Percentiles rank a stretch among this genome's conserved stretches.
Conservation (phyloP, 2,113 vertebrate genomes). For the Apaloderma vittatum region DNA sequence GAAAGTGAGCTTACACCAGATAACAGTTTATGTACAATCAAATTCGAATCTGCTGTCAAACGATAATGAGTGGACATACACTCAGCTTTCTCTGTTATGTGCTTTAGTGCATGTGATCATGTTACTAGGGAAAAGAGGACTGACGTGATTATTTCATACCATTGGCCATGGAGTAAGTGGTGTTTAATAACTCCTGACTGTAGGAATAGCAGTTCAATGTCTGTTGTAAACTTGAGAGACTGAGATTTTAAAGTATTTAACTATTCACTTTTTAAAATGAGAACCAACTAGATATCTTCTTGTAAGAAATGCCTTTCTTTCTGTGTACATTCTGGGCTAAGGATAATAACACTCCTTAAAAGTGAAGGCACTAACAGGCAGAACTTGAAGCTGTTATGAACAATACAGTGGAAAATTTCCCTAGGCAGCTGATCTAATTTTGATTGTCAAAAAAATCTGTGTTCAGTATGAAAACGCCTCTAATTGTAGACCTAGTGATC, state of each 20-base stretch:
- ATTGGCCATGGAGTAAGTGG: background rate
- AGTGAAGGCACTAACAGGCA: background rate
- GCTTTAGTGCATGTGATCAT: background rate
- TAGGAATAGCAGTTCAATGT: background rate
- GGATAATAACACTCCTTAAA: background rate
- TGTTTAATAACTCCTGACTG: background rate
- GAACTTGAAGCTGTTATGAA: constrained; percentile 18
- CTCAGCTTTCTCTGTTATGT: background rate
- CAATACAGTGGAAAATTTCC: constrained; percentile 41
- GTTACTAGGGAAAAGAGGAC: background rate
- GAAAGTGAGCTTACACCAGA: background rate
- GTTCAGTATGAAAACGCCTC: background rate
- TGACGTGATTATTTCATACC: background rate
- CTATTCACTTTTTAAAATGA: background rate
- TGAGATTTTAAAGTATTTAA: background rate
- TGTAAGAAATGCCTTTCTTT: background rate
- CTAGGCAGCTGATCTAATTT: constrained; percentile 31
- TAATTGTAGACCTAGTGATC: constrained; percentile 5
- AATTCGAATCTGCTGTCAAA: background rate
- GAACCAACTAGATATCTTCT: background rate
- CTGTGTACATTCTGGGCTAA: background rate
- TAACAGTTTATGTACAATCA: background rate
- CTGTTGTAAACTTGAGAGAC: background rate
- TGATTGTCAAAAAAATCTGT: constrained; percentile 30
- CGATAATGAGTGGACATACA: background rate